Evolutionary conservation across 2,113 vertebrate genomes (phyloP), one percentile per base, ranked within the genome.

Genomic region (Oncorhynchus keta): DNA sequence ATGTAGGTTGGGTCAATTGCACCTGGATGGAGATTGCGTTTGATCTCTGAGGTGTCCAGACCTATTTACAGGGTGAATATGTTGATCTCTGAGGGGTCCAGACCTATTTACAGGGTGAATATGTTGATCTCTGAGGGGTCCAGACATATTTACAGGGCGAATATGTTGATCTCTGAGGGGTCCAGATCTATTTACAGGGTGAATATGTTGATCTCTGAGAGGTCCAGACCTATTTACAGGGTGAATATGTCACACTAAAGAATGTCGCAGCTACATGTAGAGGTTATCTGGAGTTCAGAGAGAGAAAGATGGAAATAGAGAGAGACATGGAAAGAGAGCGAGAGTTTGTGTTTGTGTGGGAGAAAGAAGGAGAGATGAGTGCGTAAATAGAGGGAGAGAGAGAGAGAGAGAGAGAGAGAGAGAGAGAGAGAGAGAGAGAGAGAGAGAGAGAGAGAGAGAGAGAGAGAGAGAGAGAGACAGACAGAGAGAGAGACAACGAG

Each of bases 81-180:
- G 91, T 89, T 94, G 92, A 93, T 94, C 93, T 93, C 86, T 86
- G 91, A 92, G 91, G 92, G 92, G 92, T 92, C 90, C 92, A 86
- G 86, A 87, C 88, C 90, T 88, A 89, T 91, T 92, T 90, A 89
- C 82, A 83, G 86, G 89, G 83, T 86, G 88, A 92, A 90, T 91
- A 88, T 90, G 92, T 94, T 93, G 92, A 93, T 94, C 93, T 93
- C 86, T 85, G 91, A 92, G 91, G 93, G 93, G 92, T 92, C 90
- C 92, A 86, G 86, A 87, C 88, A 88, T 87, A 88, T 91, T 92
- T 90, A 89, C 83, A 83, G 85, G 89, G 84, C 86, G 88, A 92
- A 90, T 91, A 88, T 90, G 92, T 89, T 94, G 92, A 93, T 94
- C 93, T 93, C 86, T 86, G 91, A 92, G 91, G 92, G 92, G 92